Evolutionary conservation across 2,888 invertebrate species (phyloP).

Genomic region (Ochropleura leucogaster): DNA sequence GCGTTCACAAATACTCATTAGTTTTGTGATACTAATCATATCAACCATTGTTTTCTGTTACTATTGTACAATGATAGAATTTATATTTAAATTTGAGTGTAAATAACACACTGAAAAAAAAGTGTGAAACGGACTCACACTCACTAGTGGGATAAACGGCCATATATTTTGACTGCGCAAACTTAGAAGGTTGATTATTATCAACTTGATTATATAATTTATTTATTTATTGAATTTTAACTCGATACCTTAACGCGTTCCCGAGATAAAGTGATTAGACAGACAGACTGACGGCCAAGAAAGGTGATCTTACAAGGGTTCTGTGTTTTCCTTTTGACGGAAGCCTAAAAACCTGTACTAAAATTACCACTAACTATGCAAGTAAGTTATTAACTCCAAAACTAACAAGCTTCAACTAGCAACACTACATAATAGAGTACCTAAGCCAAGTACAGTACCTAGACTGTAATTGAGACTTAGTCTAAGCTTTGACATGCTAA

Average conservation of each 20-base stretch:
- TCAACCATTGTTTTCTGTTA: not conserved
- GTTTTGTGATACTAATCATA: not conserved
- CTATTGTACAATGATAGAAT: not conserved
- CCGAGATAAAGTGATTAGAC: no score
- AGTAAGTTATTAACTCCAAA: conserved; percentile 38
- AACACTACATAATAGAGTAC: conserved; percentile 43
- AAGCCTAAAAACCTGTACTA: not conserved
- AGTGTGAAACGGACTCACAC: no score
- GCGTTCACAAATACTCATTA: not conserved
- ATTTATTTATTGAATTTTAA: no score
- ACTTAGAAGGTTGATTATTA: no score
- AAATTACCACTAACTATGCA: conserved; percentile 39
- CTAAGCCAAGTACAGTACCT: conserved; percentile 30
- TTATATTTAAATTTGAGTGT: not conserved
- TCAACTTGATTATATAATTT: no score
- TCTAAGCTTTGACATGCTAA: conserved; percentile 87
- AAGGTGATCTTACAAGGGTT: no score
- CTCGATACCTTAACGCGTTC: no score
- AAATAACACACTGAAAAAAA: not conserved
- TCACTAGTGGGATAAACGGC: no score
- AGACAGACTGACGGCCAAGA: no score
- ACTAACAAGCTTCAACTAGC: conserved; percentile 39
- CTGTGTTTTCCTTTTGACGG: no score
- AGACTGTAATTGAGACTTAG: conserved; percentile 81
- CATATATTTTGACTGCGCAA: no score